Percentiles rank a stretch among this genome's conserved stretches.
Evolutionary conservation across 2,797 vertebrate species (phyloP).

Genomic region (Galagoides demidoff): DNA sequence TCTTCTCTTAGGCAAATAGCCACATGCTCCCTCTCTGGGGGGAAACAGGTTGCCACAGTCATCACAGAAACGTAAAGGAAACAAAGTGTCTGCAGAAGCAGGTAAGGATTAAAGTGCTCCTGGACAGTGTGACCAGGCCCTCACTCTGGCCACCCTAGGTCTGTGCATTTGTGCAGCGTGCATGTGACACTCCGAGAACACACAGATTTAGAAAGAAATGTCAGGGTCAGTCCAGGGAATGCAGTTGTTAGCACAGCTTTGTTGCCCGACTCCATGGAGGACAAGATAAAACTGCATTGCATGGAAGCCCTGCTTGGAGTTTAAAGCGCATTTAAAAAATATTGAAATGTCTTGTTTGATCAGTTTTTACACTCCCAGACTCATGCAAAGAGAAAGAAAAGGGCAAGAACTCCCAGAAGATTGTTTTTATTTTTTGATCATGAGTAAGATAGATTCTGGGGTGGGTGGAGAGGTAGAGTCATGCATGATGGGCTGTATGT

Average conservation of each 20-base stretch:
- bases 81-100: conserved; percentile 8
- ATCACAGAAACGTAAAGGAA: conserved; percentile 20
- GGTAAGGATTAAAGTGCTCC: not conserved
- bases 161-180: not conserved
- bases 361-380: not conserved
- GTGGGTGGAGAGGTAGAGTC: not conserved
- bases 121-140: not conserved
- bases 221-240: conserved; percentile 46
- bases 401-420: not conserved
- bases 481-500: accelerated
- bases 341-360: conserved; percentile 53
- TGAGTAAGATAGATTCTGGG: not conserved
- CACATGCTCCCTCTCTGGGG: conserved; percentile 67
- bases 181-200: not conserved
- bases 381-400: conserved; percentile 34
- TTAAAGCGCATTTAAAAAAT: conserved; percentile 13
- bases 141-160: not conserved
- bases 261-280: not conserved
- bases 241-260: conserved; percentile 37
- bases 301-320: not conserved
- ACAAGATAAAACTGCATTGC: not conserved
- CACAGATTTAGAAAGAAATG: conserved; percentile 57
- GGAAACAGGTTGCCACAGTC: not conserved
- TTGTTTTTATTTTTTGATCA: not conserved
- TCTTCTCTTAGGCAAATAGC: conserved; percentile 59